These are phyloP conservation scores for Lasaia peninsularis DNA, from an alignment of 1,140 invertebrate species.

Conservation along the genomic window DNA sequence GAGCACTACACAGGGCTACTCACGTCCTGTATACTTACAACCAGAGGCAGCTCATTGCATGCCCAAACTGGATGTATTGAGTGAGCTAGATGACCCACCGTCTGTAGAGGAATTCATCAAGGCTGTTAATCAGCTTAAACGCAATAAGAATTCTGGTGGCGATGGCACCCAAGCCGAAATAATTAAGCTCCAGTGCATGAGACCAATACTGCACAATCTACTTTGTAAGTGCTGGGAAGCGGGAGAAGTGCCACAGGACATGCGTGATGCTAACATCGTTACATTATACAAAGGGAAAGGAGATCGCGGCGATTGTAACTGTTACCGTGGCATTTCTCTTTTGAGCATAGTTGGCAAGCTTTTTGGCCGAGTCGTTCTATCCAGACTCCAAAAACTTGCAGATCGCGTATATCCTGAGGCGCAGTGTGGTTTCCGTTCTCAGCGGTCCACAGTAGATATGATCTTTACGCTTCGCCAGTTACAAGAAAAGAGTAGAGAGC, in stretches of 20 bases:
- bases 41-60: constrained; percentile 6
- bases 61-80: constrained; percentile 10
- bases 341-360: too few relatives aligned
- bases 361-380: too few relatives aligned
- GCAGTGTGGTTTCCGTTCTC: too few relatives aligned
- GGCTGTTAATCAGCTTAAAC: constrained; percentile 20
- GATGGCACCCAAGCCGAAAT: constrained; percentile 19
- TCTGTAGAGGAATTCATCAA: constrained; percentile 11
- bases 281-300: too few relatives aligned
- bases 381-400: too few relatives aligned
- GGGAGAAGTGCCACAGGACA: constrained; percentile 19
- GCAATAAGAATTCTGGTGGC: constrained; percentile 16
- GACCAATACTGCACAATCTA: constrained; percentile 15
- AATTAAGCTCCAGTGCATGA: constrained; percentile 14
- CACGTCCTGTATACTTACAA: constrained; percentile 12
- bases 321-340: too few relatives aligned
- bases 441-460: too few relatives aligned
- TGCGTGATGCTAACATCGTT: constrained; percentile 21
- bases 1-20: constrained; percentile 24
- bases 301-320: too few relatives aligned
- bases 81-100: constrained; percentile 20
- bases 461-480: too few relatives aligned
- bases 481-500: too few relatives aligned
- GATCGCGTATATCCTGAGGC: too few relatives aligned
- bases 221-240: constrained; percentile 20